Evolutionary conservation across 92 coral and sea anemone genomes (phyloP), one percentile per base, ranked within the genome.

Genomic region (Epizoanthus illoricatus): DNA sequence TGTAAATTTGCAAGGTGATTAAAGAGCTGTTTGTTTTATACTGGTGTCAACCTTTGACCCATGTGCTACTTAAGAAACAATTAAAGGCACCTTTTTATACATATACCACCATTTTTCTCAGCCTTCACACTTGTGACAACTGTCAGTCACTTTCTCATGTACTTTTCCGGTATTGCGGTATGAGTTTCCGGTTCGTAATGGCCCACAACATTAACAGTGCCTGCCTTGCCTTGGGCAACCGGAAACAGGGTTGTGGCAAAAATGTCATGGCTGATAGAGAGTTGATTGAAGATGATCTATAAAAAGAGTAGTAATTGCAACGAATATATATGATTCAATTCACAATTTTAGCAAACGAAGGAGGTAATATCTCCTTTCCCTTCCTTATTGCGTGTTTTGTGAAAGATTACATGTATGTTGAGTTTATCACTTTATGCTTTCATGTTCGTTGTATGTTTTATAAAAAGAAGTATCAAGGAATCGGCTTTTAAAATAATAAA

Each of bases 161-260:
- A 21, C 58, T 43, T 78, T 78, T 63, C 82, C 82, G 82, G 71
- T 63, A 78, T 78, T 54, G 72, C 56, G 17, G 59, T 63, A n/a
- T 64, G 71, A 28, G 36, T 64, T 78, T 78, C 82, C 82, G 71
- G 82, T 78, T 78, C 52, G 61, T 78, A 78, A 78, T 78, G 82
- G 82, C 61, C 71, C 61, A 43, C 54, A 61, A 78, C 66, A n/a
- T n/a, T n/a, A n/a, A 62, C 68, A 75, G 42, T 20, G 82, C 71
- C n/a, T n/a, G n/a, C n/a, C n/a, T n/a, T n/a, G n/a, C n/a, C 55
- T 59, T 9, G 82, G 61, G 55, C 19, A n/a, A 64, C 82, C 52
- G 82, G 82, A 78, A 78, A 78, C 71, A 45, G 3, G 82, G 71
- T 78, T 78, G 49, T 43, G 79, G 69, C 16, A 64, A 16, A 78